Conservation (phyloP, 2,888 invertebrate genomes). For the Synanthedon formicaeformis region DNA sequence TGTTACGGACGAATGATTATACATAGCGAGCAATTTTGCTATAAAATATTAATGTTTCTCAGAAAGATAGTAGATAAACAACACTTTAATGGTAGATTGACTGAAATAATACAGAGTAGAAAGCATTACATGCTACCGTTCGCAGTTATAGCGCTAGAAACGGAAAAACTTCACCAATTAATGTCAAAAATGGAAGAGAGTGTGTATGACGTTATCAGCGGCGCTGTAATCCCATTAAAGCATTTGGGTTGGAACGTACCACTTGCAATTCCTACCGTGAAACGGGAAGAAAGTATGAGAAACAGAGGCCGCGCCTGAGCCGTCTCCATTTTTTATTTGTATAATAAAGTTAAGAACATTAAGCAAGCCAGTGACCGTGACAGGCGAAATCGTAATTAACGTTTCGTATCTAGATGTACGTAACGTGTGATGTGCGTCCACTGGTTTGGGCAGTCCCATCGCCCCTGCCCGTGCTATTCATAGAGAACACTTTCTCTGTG, state of each 20-base stretch:
- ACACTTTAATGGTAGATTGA: too few relatives aligned
- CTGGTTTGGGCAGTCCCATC: slow-evolving; percentile 19
- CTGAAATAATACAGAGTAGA: too few relatives aligned
- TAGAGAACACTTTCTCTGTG: background rate
- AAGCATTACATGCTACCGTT: too few relatives aligned
- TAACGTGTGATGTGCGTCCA: slow-evolving; percentile 19
- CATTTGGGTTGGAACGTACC: background rate
- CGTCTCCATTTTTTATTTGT: slow-evolving; percentile 22
- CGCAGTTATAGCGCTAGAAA: too few relatives aligned
- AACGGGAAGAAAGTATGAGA: background rate
- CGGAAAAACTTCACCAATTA: too few relatives aligned
- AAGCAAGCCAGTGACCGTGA: slow-evolving; percentile 60
- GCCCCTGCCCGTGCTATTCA: slow-evolving; percentile 13
- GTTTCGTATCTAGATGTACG: slow-evolving; percentile 30
- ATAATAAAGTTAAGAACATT: slow-evolving; percentile 49
- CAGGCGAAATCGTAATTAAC: slow-evolving; percentile 63
- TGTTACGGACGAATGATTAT: too few relatives aligned
- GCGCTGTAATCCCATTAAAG: background rate
- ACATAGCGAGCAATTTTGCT: too few relatives aligned
- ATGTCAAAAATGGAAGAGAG: background rate
- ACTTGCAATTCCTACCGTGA: background rate
- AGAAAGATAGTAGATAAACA: too few relatives aligned
- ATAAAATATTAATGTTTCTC: too few relatives aligned
- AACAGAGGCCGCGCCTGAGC: background rate
- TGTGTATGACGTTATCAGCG: background rate